Conservation (phyloP, 2,113 vertebrate species). For the Oriolus oriolus region DNA sequence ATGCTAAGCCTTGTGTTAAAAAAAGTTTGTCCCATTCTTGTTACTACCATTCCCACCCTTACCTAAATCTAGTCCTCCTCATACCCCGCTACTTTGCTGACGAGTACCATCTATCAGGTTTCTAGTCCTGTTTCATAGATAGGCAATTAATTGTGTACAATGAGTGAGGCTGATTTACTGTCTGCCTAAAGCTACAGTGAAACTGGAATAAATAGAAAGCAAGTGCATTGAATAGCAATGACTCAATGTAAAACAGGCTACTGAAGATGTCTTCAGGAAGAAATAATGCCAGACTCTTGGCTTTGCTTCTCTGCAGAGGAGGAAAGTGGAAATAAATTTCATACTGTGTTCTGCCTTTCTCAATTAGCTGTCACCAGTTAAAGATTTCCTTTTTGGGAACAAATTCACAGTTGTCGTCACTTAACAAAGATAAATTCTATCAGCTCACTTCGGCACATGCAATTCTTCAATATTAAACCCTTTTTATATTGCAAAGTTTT, state of each 20-base stretch:
- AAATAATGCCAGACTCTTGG: conserved; percentile 11
- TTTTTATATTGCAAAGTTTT: neutral
- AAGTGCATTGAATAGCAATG: conserved; percentile 31
- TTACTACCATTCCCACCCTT: neutral
- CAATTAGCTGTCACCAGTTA: conserved; percentile 42
- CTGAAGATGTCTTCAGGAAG: conserved; percentile 7
- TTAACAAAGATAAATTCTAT: conserved; percentile 35
- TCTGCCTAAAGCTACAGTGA: conserved; percentile 9
- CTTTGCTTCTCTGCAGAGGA: neutral
- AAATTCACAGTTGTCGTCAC: conserved; percentile 7
- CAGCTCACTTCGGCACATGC: neutral
- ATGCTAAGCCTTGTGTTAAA: neutral
- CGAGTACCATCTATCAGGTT: neutral
- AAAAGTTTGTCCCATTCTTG: neutral
- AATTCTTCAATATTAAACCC: neutral
- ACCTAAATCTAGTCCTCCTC: neutral
- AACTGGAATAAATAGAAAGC: conserved; percentile 1
- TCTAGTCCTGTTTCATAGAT: neutral
- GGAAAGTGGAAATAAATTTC: conserved; percentile 26
- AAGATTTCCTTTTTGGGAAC: conserved; percentile 31
- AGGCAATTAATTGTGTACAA: conserved; percentile 1
- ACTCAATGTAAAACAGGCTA: conserved; percentile 41
- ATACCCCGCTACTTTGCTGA: neutral
- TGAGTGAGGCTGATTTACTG: conserved; percentile 29
- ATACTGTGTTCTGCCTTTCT: conserved; percentile 4